These are phyloP conservation scores for Platichthys flesus DNA, from an alignment of 2,113 vertebrate species.

Conservation along the genomic window DNA sequence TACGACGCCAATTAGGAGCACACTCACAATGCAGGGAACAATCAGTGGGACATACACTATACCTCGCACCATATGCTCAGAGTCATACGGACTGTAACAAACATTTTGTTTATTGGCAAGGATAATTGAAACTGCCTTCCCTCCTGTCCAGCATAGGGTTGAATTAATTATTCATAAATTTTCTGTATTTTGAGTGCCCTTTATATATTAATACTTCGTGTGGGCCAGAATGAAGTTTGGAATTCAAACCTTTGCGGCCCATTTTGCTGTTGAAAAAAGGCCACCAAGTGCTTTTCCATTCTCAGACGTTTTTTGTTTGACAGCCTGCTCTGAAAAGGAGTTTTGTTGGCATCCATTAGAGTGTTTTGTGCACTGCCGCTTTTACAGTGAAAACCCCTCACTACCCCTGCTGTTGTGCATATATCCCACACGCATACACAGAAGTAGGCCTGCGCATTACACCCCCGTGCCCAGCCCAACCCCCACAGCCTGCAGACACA, in stretches of 20 bases:
- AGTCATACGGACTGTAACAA: conserved; percentile 1
- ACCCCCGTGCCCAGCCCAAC: background rate
- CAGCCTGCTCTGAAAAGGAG: conserved; percentile 40
- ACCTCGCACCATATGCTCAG: background rate
- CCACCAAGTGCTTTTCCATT: conserved; percentile 57
- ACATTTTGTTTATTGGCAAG: conserved; percentile 29
- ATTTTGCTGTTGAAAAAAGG: conserved; percentile 29
- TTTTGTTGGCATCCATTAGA: conserved; percentile 74
- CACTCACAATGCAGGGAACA: conserved; percentile 10
- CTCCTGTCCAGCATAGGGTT: conserved; percentile 18
- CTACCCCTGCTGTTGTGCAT: conserved; percentile 49
- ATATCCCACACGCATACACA: conserved; percentile 37
- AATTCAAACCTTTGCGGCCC: conserved; percentile 44
- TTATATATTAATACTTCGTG: conserved; percentile 57
- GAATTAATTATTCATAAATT: conserved; percentile 49
- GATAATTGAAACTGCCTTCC: background rate
- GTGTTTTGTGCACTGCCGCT: conserved; percentile 66
- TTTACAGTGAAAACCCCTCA: conserved; percentile 64
- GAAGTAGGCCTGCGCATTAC: background rate
- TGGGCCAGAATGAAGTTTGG: conserved; percentile 30
- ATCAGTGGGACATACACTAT: conserved; percentile 10
- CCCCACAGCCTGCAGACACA: conserved; percentile 16
- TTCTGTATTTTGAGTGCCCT: conserved; percentile 9
- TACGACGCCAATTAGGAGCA: conserved; percentile 19
- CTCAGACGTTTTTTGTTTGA: conserved; percentile 57